Evolutionary conservation across 2,797 vertebrate species (phyloP).

Genomic region (Onychomys arenicola): DNA sequence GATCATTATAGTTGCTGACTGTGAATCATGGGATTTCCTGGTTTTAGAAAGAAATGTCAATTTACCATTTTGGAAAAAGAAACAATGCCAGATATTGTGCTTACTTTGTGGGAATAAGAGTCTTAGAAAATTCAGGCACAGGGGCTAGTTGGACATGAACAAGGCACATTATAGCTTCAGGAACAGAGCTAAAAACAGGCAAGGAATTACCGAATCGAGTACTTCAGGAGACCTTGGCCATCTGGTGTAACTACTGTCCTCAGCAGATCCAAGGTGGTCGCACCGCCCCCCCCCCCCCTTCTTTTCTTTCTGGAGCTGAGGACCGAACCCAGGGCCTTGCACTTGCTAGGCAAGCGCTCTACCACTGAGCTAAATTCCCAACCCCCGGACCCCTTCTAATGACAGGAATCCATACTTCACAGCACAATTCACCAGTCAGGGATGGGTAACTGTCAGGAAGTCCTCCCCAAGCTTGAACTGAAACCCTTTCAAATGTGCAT

Average conservation of each 20-base stretch:
- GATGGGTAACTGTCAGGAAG: neutral
- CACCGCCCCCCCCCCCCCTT: too few relatives aligned
- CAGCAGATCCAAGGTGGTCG: fast-evolving
- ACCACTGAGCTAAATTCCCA: too few relatives aligned
- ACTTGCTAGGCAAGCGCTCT: too few relatives aligned
- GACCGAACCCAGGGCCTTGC: too few relatives aligned
- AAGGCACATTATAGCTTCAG: fast-evolving
- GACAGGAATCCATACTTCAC: neutral
- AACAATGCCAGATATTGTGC: neutral
- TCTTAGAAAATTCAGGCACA: neutral
- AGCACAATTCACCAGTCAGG: fast-evolving
- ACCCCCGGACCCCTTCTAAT: fast-evolving
- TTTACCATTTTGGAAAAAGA: neutral
- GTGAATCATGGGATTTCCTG: neutral
- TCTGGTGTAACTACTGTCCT: neutral
- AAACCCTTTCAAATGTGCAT: neutral
- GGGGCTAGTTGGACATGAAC: too few relatives aligned
- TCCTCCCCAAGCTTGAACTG: neutral
- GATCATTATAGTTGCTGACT: neutral
- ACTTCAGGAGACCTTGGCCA: neutral
- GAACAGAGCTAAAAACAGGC: neutral
- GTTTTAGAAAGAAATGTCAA: neutral
- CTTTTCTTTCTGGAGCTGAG: too few relatives aligned
- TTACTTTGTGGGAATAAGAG: neutral
- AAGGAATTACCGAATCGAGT: neutral